These are phyloP conservation scores for Halcyon badia DNA, from an alignment of 2,797 vertebrate genomes.

Conservation along the genomic window DNA sequence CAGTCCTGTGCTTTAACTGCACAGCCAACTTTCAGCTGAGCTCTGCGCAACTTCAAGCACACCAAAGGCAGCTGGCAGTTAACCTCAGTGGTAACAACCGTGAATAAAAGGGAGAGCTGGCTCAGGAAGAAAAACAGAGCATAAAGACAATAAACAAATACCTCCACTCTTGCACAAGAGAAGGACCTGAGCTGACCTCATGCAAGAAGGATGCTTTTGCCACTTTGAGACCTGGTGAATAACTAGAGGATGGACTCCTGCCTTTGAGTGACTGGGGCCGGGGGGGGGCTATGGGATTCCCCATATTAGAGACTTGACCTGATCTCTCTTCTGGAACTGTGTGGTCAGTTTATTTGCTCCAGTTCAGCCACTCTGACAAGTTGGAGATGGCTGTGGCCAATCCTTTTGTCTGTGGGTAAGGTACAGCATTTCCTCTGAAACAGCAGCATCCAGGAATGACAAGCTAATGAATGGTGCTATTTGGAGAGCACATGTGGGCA, in stretches of 20 bases:
- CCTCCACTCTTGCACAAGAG: neutral
- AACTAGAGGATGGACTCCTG: constrained; percentile 30
- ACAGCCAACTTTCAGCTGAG: neutral
- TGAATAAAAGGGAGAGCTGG: neutral
- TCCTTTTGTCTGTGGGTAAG: neutral
- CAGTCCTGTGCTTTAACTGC: neutral
- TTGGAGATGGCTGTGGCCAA: neutral
- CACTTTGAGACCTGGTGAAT: neutral
- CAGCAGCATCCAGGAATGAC: neutral
- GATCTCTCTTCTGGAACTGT: neutral
- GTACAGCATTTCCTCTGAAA: neutral
- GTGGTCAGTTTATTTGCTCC: neutral
- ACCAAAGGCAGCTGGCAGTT: neutral
- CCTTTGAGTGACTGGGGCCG: neutral
- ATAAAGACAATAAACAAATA: neutral
- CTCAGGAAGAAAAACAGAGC: neutral
- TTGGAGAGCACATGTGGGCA: neutral
- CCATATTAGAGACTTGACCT: neutral
- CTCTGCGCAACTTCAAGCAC: neutral
- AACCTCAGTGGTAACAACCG: neutral
- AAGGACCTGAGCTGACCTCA: neutral
- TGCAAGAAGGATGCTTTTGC: neutral
- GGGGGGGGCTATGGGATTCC: neutral
- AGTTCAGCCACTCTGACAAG: neutral
- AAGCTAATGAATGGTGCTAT: neutral